phyloP scores from a whole-genome alignment of 2,888 invertebrate species.

The Ornithoptera alexandrae region DNA sequence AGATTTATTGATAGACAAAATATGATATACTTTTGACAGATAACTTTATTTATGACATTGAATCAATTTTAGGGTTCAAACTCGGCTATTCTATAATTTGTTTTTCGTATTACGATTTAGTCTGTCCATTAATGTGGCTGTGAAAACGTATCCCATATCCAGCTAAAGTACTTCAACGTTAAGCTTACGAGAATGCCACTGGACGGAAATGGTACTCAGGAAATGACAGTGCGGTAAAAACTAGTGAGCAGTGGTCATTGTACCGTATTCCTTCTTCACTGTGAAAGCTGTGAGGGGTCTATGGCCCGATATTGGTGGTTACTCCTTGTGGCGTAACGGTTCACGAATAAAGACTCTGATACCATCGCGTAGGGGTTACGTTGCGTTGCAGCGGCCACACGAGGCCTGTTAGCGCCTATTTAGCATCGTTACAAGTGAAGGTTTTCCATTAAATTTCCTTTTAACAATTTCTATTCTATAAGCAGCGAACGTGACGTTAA shows the following conservation, averaged over 20 bases:
- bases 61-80: too few relatives aligned
- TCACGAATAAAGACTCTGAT: slow-evolving; percentile 3
- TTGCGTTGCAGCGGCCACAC: not conserved
- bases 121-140: too few relatives aligned
- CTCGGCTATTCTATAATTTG: too few relatives aligned
- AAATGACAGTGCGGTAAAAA: too few relatives aligned
- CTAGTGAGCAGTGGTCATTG: not conserved
- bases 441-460: slow-evolving; percentile 9
- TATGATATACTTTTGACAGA: too few relatives aligned
- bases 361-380: not conserved
- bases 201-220: too few relatives aligned
- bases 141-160: too few relatives aligned
- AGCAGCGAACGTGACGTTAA: slow-evolving; percentile 3
- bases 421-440: slow-evolving; percentile 11
- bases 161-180: too few relatives aligned
- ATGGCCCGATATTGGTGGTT: slow-evolving; percentile 1
- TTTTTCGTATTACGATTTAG: too few relatives aligned
- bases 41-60: too few relatives aligned
- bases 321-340: not conserved
- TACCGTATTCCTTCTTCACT: slow-evolving; percentile 1
- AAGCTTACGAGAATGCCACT: too few relatives aligned
- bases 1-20: too few relatives aligned
- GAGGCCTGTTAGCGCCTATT: slow-evolving; percentile 19
- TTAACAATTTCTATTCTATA: slow-evolving; percentile 7
- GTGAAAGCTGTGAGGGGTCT: slow-evolving; percentile 17